A percentile compares a stretch with the other conserved stretches of the same genome.
Conservation (phyloP, 2,797 vertebrate genomes). For the Hyperoplus lanceolatus region DNA sequence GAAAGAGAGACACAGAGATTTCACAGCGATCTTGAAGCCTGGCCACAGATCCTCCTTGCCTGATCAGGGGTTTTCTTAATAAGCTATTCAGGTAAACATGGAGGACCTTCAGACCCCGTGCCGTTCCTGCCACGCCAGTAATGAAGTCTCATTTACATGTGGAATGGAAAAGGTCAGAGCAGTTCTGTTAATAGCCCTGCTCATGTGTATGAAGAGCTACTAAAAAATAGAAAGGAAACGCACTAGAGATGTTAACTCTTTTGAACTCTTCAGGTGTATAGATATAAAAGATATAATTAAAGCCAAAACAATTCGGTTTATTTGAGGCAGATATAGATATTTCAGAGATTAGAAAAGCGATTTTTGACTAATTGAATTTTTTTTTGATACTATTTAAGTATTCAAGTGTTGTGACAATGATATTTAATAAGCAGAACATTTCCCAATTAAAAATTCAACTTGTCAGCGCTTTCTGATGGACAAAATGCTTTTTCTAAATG, state of each 20-base stretch:
- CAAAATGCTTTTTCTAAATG: too few relatives aligned
- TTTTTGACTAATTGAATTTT: too few relatives aligned
- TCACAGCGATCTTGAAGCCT: constrained; percentile 13
- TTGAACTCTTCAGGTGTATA: too few relatives aligned
- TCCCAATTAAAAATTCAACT: too few relatives aligned
- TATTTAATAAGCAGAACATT: too few relatives aligned
- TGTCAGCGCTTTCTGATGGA: too few relatives aligned
- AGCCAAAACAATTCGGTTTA: not conserved
- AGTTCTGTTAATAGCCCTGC: not conserved
- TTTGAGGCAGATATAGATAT: not conserved
- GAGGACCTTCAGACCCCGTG: not conserved
- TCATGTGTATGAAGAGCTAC: not conserved
- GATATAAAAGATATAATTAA: not conserved
- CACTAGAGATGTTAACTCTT: not conserved
- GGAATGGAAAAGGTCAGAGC: constrained; percentile 20
- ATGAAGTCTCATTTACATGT: constrained; percentile 22
- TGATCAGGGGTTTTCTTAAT: too few relatives aligned
- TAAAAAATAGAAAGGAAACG: not conserved
- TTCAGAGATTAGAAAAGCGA: not conserved
- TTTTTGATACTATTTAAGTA: too few relatives aligned
- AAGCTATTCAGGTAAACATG: constrained; percentile 28
- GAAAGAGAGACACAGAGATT: not conserved
- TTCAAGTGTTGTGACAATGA: too few relatives aligned
- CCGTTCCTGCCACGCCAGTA: not conserved
- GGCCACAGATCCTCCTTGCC: too few relatives aligned